Evolutionary conservation across 2,888 invertebrate genomes (phyloP), one percentile per base, ranked within the genome.

Genomic region (Kryphioiulus occultus): DNA sequence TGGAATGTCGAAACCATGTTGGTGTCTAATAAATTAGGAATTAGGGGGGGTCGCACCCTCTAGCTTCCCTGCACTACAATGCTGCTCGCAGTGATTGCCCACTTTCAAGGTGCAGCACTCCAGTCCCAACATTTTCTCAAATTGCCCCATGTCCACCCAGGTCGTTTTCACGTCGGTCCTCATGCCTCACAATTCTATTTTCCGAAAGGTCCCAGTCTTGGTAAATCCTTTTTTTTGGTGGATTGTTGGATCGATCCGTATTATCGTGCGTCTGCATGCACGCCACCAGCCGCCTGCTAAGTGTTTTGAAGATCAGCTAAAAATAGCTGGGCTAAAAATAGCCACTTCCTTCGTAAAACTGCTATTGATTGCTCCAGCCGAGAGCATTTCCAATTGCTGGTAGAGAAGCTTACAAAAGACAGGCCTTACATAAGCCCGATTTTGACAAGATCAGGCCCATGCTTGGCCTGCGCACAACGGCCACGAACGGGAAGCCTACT

Each of bases 291-390:
- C 53, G 53, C 53, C 53, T 53, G 53, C 12, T 53, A 53, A 53
- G 53, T 53, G 53, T 53, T 53, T 53, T 53, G 53, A 53, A 53
- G 53, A 53, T 53, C 53, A 53, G 53, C 53, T 53, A 53, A 53
- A 53, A 53, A 53, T 53, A 53, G 53, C 53, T 4, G 19, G 7
- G 19, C 53, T 53, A 53, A 53, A 53, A 53, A 53, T 53, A 53
- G 53, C 53, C 19, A 53, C 53, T 53, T 53, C 53, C 53, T 53
- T 53, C 53, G 53, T 17, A 17, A 53, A 53, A 53, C 53, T 53
- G 17, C 53, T 53, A 53, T 53, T 17, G 53, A 53, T 53, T 53
- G 53, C 42, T 15, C 15, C 42, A 42, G 15, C 42, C 42, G 42
- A n/a, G 42, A 42, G 42, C 53, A 53, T 17, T 12, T 53, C 17